Evolutionary conservation across 2,113 vertebrate genomes (phyloP).

Genomic region (Periophthalmodon schlosseri): DNA sequence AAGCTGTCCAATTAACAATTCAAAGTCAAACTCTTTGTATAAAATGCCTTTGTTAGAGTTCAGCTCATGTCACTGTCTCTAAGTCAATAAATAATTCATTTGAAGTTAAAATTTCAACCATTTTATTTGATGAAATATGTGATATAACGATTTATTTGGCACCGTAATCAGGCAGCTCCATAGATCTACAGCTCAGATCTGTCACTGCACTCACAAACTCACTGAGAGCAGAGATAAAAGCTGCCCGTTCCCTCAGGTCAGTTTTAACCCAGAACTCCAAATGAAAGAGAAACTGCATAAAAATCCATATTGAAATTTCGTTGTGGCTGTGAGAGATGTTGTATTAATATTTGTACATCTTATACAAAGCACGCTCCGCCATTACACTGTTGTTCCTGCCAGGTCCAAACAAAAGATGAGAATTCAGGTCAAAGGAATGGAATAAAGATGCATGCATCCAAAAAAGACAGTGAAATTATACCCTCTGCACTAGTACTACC

Average conservation of each 20-base stretch:
- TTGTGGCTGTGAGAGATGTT: constrained; percentile 23
- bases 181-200: constrained; percentile 3
- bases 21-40: neutral
- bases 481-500: neutral
- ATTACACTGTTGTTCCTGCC: constrained; percentile 28
- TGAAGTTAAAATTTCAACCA: neutral
- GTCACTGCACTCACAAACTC: constrained; percentile 39
- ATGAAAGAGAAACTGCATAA: constrained; percentile 31
- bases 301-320: constrained; percentile 49
- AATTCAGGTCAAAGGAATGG: constrained; percentile 34
- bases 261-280: constrained; percentile 50
- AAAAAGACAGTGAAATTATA: neutral
- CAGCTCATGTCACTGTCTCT: neutral
- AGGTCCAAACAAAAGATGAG: constrained; percentile 33
- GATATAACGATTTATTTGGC: neutral
- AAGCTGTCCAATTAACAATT: neutral
- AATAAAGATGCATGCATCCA: constrained; percentile 10
- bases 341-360: constrained; percentile 63
- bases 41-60: neutral
- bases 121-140: neutral
- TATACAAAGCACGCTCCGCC: constrained; percentile 46
- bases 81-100: neutral
- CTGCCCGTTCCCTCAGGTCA: constrained; percentile 46
- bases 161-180: constrained; percentile 1
- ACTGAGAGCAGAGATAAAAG: constrained; percentile 35